A percentile compares a stretch with the other conserved stretches of the same genome.
These are phyloP conservation scores for Euwallacea similis DNA, from an alignment of 1,140 invertebrate genomes.

Conservation along the genomic window DNA sequence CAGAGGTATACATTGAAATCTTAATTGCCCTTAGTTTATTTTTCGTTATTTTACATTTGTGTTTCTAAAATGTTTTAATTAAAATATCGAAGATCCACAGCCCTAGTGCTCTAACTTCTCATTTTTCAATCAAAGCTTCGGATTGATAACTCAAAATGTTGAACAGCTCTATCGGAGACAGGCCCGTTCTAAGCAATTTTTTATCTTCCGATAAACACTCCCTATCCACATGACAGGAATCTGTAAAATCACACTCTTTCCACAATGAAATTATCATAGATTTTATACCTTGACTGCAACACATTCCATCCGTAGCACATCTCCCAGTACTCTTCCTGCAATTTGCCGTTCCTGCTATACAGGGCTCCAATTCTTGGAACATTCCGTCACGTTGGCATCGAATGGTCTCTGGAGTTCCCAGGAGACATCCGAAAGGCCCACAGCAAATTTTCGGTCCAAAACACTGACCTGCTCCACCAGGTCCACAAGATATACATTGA, in stretches of 20 bases:
- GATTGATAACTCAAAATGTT: slow-evolving; percentile 18
- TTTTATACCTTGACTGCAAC: slow-evolving; percentile 58
- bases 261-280: not conserved
- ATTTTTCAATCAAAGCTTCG: not conserved
- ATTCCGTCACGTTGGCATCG: slow-evolving; percentile 53
- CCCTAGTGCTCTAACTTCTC: no score
- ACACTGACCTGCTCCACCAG: slow-evolving; percentile 56
- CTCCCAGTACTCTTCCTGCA: slow-evolving; percentile 58
- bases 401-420: slow-evolving; percentile 57
- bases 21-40: no score
- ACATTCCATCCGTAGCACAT: slow-evolving; percentile 58
- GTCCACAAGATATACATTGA: slow-evolving; percentile 58
- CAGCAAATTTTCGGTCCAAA: slow-evolving; percentile 60
- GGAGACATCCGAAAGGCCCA: slow-evolving; percentile 58
- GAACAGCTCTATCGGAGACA: slow-evolving; percentile 15
- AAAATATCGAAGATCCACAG: no score
- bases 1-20: no score
- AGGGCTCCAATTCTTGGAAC: slow-evolving; percentile 55
- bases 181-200: not conserved
- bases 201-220: slow-evolving; percentile 48
- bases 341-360: slow-evolving; percentile 56
- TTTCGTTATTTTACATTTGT: no score
- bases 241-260: slow-evolving; percentile 43
- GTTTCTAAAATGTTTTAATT: no score
- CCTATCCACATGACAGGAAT: slow-evolving; percentile 54